These are phyloP conservation scores for Lagorchestes hirsutus DNA, from an alignment of 2,797 vertebrate genomes.

Conservation along the genomic window DNA sequence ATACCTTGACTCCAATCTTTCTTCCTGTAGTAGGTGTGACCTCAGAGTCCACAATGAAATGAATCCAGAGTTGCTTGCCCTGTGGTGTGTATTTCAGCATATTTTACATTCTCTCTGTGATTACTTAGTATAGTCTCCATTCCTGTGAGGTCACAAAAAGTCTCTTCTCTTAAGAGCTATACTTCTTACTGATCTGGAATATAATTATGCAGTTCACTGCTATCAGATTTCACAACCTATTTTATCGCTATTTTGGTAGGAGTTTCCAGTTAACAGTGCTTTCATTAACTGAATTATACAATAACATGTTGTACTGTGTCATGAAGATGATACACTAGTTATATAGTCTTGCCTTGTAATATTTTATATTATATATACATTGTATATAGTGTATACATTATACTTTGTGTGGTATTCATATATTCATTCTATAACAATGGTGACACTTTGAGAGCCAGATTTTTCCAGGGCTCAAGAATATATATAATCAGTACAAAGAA, in stretches of 20 bases:
- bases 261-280: neutral
- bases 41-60: neutral
- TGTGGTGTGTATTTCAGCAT: neutral
- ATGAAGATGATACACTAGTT: neutral
- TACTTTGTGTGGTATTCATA: neutral
- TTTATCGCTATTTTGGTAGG: neutral
- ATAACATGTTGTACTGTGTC: neutral
- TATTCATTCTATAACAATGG: neutral
- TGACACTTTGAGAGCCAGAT: conserved; percentile 2
- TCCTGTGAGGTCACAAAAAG: neutral
- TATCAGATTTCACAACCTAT: neutral
- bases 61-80: neutral
- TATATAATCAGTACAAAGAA: neutral
- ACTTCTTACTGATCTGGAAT: conserved; percentile 33
- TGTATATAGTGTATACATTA: neutral
- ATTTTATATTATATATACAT: neutral
- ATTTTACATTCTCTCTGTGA: neutral
- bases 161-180: neutral
- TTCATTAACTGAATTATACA: neutral
- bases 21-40: neutral
- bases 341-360: neutral
- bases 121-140: neutral
- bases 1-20: neutral
- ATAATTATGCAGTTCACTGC: neutral
- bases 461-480: conserved; percentile 1